Percentiles rank a stretch among this genome's conserved stretches.
Evolutionary conservation across 2,113 vertebrate species (phyloP).

Genomic region (Mugil cephalus): DNA sequence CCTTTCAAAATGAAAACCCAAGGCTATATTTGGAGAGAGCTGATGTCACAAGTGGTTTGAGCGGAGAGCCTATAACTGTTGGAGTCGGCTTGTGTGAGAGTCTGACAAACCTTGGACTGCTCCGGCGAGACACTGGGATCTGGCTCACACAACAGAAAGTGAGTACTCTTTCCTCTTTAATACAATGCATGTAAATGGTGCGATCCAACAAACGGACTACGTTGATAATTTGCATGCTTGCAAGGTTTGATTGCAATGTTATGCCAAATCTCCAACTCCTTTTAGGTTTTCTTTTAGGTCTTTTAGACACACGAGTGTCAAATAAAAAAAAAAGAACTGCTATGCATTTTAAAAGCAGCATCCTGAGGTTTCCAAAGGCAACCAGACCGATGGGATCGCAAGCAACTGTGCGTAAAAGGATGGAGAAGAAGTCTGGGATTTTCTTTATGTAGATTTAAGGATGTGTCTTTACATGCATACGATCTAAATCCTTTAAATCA

Average conservation of each 20-base stretch:
- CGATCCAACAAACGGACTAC: background rate
- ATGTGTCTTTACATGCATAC: background rate
- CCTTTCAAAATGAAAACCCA: constrained; percentile 66
- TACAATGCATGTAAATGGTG: background rate
- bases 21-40: constrained; percentile 85
- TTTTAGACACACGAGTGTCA: background rate
- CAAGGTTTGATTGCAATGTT: background rate
- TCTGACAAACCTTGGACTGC: constrained; percentile 68
- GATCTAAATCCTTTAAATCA: too few relatives aligned
- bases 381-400: background rate
- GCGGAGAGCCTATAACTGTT: constrained; percentile 82
- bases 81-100: constrained; percentile 62
- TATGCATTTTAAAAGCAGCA: background rate
- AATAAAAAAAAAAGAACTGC: too few relatives aligned
- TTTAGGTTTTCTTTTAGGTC: background rate
- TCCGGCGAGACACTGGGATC: constrained; percentile 63
- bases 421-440: background rate
- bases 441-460: background rate
- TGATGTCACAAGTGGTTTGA: constrained; percentile 85
- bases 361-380: background rate
- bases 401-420: background rate
- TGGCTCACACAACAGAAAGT: constrained; percentile 59
- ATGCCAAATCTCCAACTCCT: background rate
- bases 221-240: background rate
- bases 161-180: constrained; percentile 47